These are phyloP conservation scores for Drosophila lacicola DNA, from an alignment of 2,888 invertebrate species.

Conservation along the genomic window DNA sequence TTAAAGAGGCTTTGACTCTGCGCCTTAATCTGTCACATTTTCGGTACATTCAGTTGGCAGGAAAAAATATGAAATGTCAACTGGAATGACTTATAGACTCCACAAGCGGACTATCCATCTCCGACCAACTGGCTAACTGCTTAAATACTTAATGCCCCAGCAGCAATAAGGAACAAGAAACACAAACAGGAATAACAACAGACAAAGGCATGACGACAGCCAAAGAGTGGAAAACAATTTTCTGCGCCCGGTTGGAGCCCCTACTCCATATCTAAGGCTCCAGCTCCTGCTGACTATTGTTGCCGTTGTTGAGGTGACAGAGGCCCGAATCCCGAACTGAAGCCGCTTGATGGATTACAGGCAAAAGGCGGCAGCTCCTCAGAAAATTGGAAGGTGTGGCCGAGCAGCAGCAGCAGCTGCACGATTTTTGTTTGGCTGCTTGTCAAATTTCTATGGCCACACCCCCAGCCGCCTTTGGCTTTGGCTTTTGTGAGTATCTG, in stretches of 20 bases:
- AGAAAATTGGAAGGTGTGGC: constrained; percentile 52
- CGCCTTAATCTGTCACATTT: constrained; percentile 50
- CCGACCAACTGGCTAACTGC: constrained; percentile 63
- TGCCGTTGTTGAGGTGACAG: constrained; percentile 58
- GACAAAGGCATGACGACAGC: constrained; percentile 46
- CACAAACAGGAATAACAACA: constrained; percentile 26
- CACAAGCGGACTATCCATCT: constrained; percentile 48
- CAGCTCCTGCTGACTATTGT: constrained; percentile 22
- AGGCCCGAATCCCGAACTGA: constrained; percentile 45
- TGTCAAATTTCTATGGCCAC: constrained; percentile 75
- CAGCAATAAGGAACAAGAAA: constrained; percentile 26
- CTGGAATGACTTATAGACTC: constrained; percentile 65
- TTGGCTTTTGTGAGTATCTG: constrained; percentile 57
- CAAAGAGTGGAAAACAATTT: constrained; percentile 72
- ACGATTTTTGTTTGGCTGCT: constrained; percentile 78
- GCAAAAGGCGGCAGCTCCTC: constrained; percentile 66
- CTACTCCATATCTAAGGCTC: constrained; percentile 17
- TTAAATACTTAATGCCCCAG: constrained; percentile 70
- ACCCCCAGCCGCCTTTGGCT: constrained; percentile 46
- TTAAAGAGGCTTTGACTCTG: constrained; percentile 28
- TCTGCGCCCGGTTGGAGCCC: constrained; percentile 50
- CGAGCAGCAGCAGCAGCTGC: constrained; percentile 49
- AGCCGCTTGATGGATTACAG: constrained; percentile 76
- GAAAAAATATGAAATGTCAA: constrained; percentile 65
- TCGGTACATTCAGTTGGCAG: constrained; percentile 29